Base-by-base conservation (phyloP, 2,888 invertebrate species). In the Timandra comae region DNA sequence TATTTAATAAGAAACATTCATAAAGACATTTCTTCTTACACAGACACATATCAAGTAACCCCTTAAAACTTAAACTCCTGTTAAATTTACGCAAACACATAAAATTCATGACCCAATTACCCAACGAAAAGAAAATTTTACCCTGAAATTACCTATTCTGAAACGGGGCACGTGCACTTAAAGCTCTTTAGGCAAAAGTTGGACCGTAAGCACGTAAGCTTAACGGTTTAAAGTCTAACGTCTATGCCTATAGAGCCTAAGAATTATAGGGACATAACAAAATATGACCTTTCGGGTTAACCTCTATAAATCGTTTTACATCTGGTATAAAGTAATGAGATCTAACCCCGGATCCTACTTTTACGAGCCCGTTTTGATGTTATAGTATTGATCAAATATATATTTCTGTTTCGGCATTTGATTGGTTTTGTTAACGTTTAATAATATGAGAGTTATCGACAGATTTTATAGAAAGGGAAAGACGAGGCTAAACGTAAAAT, bases 251-350 rank as follows among this genome's bases (percentile, higher is more conserved):
- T 49, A 51, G 63, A 70, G 56, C 58, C 60, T 53, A 55, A 63
- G 65, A 79, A 76, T 80, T 78, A 80, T 80, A 69, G 73, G 74
- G 67, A 76, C 75, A 80, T 77, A 79, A 77, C 77, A 69, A 75
- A 78, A 79, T 77, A 80, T 72, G 66, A 70, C 71, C 68, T 53
- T 46, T 52, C 6, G 55, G 65, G 65, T 59, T 55, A 64, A 71
- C 76, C 77, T 66, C 72, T 58, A 78, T 78, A 80, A 79, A 80
- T 78, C 73, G 72, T 61, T 79, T 78, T 76, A 77, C 78, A 76
- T 79, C 75, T 74, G 67, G 79, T 65, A 78, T 81, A 81, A 81
- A 79, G 79, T 81, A 81, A 81, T 78, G 77, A 78, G 77, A 78
- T 84, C 81, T 78, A 79, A 74, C 79, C 80, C 74, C 68, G 70